Base-by-base conservation (phyloP, 2,113 vertebrate genomes). In the Dendropsophus ebraccatus region DNA sequence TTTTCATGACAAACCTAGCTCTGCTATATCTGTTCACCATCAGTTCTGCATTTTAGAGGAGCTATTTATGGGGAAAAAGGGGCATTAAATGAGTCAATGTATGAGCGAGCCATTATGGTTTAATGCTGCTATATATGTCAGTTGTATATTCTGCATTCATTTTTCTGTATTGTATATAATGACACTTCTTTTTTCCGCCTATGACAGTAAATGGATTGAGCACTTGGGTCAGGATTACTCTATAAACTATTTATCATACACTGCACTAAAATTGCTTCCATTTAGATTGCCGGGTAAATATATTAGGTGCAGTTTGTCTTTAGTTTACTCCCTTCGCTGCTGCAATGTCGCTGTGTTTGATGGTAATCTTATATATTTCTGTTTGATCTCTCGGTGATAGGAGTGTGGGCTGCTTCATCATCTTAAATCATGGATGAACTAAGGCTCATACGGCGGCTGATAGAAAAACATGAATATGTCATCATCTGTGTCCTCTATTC, bases 371-470 rank as follows among this genome's bases (percentile, higher is more conserved):
- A 16, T 35, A 80, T 25, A 60, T 60, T 41, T 62, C 37, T 32
- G 25, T 23, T 45, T 45, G 37, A 30, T 75, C 19, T 56, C 9
- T 76, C 58, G 37, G 70, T 47, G 9, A 25, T 84, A 8, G 14
- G n/a, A 60, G 32, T 75, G 72, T 32, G 72, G 72, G 11, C 28
- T 30, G 23, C 8, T 49, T 69, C 11, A 32, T 84, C 54, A 45
- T 12, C 37, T 83, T 60, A n/a, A 47, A 84, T 84, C 52, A 19
- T 70, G 60, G 65, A 32, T 75, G 70, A 25, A 47, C 82, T 75
- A 73, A 47, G 69, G 32, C 32, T 74, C 37, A 7, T 83, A 58
- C n/a, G 13, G 10, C 19, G 17, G 5, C 45, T 70, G 52, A 12
- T 60, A 52, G 76, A 41, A 56, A 72, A 52, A 54, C 30, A 56